Base-by-base conservation (phyloP, 2,113 vertebrate species). In the Ranitomeya variabilis region DNA sequence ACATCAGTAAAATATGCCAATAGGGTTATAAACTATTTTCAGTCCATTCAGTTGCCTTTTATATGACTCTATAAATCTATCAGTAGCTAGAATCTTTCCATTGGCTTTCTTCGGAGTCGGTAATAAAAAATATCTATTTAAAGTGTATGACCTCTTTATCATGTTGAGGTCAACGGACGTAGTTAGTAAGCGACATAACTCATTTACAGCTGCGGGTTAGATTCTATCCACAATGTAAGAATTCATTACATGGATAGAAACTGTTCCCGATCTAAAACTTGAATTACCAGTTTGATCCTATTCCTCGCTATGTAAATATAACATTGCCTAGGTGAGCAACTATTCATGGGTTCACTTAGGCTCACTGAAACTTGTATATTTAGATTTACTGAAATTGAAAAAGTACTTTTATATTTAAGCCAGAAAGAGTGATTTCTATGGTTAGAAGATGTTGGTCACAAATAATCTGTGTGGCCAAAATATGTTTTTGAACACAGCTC, bases 11-110 rank as follows among this genome's bases (percentile, higher is more conserved):
- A 59, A 85, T 85, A 85, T 85, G 83, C 83, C 83, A 85, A 85
- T 85, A 85, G 83, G 69, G 83, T 85, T 85, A 85, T 85, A 85
- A 85, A 85, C 52, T 85, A 85, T 85, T 59, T 85, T 85, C 83
- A 19, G 51, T 74, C 26, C 54, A 85, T 85, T 85, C 83, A 9
- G 55, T 76, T 85, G 54, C 67, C 69, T 21, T 85, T 85, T 85
- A 85, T 85, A 76, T 85, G 83, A 55, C 67, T 23, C 83, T 59
- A 85, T 85, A 85, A 85, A 85, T 85, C 83, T 85, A 59, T 73
- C 67, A 21, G 83, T 85, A 85, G 54, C 83, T 74, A 76, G 66
- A 31, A 45, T 69, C 54, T 74, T 85, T 85, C 83, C 83, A 60
- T 85, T 85, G 82, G 83, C 19, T 76, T 73, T 85, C 23, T 85